These are phyloP conservation scores for crab-eating macaque (Macaca fascicularis) DNA, from an alignment of 2,113 vertebrate species.

Conservation along the genomic window DNA sequence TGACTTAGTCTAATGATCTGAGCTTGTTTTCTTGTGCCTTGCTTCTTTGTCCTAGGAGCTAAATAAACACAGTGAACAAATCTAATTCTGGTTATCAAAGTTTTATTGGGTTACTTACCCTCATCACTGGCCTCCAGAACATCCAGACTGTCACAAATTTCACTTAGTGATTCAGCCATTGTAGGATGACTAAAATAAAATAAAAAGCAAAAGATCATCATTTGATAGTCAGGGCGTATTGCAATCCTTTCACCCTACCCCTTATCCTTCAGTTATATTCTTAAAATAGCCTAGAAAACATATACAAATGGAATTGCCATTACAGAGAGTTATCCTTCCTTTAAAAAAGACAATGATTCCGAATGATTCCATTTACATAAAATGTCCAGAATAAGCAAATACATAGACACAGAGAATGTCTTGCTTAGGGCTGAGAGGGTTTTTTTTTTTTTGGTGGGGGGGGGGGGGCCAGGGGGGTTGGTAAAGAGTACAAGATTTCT, in stretches of 20 bases:
- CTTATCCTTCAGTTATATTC: slow-evolving; percentile 11
- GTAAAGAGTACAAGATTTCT: not conserved
- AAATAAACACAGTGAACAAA: slow-evolving; percentile 16
- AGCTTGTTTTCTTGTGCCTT: not conserved
- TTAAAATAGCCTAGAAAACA: slow-evolving; percentile 39
- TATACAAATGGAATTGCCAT: not conserved
- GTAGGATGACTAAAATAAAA: slow-evolving; percentile 86
- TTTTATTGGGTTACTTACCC: slow-evolving; percentile 70
- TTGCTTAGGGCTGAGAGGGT: not conserved
- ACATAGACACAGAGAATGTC: not conserved
- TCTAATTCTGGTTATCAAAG: not conserved
- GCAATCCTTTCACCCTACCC: not conserved
- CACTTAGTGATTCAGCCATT: slow-evolving; percentile 87
- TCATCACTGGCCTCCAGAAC: slow-evolving; percentile 85
- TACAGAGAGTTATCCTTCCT: not conserved
- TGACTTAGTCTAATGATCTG: not conserved
- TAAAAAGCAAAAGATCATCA: slow-evolving; percentile 38
- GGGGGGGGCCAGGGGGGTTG: not conserved
- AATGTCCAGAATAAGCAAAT: slow-evolving; percentile 15
- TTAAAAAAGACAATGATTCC: not conserved
- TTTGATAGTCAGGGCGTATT: not conserved
- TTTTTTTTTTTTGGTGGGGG: too few relatives aligned
- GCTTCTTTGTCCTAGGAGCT: not conserved
- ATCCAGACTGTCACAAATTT: slow-evolving; percentile 81
- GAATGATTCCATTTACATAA: not conserved